Percentiles rank a stretch among this genome's conserved stretches.
Evolutionary conservation across 2,113 vertebrate species (phyloP).

Genomic region (Strix aluco): DNA sequence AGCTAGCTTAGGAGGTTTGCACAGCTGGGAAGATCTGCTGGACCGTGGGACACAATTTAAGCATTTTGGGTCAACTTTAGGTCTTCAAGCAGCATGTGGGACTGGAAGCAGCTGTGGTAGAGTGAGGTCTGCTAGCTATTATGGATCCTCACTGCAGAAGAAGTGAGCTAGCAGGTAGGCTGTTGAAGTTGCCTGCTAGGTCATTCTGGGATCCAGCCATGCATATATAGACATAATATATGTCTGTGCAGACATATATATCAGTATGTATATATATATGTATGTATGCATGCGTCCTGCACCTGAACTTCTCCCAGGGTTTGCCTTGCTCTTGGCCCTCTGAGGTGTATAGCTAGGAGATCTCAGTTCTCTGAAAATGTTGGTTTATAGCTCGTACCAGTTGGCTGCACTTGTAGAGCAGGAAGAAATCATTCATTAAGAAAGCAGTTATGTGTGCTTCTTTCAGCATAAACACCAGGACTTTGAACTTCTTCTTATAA

Average conservation of each 20-base stretch:
- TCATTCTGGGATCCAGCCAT: background rate
- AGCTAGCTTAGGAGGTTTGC: background rate
- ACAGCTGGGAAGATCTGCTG: background rate
- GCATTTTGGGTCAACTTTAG: background rate
- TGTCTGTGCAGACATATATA: background rate
- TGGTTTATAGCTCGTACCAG: background rate
- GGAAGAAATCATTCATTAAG: background rate
- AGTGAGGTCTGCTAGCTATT: background rate
- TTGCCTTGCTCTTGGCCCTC: background rate
- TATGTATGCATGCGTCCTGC: background rate
- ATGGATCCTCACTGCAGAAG: background rate
- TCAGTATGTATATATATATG: background rate
- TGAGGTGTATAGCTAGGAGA: background rate
- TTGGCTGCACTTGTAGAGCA: background rate
- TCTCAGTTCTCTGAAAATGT: background rate
- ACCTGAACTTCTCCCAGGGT: background rate
- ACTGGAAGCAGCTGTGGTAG: background rate
- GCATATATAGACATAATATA: too few relatives aligned
- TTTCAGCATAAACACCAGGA: slow-evolving; percentile 5
- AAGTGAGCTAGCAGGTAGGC: background rate
- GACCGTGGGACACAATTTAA: background rate
- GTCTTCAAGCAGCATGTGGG: background rate
- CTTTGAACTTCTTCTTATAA: background rate
- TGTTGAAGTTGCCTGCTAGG: background rate
- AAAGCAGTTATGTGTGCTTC: background rate